A percentile compares a stretch with the other conserved stretches of the same genome.
Conservation (phyloP, 2,888 invertebrate species). For the Eupithecia pulchellata region DNA sequence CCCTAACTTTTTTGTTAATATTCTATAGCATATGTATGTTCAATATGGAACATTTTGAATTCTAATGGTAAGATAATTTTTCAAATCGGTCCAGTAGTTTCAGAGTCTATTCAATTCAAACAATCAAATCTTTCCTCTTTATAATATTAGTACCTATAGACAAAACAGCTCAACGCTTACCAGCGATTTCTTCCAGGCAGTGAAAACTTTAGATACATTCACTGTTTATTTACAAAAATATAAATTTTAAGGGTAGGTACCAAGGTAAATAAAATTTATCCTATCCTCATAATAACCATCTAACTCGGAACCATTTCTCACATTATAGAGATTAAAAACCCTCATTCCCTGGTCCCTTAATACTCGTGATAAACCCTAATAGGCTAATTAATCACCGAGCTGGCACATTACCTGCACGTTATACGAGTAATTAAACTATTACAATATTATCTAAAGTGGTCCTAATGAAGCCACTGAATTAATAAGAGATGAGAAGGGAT, state of each 20-base stretch:
- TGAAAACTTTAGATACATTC: too few relatives aligned
- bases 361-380: constrained; percentile 42
- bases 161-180: too few relatives aligned
- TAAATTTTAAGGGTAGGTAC: neutral
- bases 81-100: too few relatives aligned
- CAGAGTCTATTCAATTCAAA: too few relatives aligned
- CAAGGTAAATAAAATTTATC: neutral
- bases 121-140: too few relatives aligned
- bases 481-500: neutral
- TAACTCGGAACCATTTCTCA: constrained; percentile 35
- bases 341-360: constrained; percentile 34
- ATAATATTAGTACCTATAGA: too few relatives aligned
- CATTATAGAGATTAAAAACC: constrained; percentile 39
- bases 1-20: too few relatives aligned
- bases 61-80: too few relatives aligned
- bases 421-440: constrained; percentile 41
- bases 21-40: too few relatives aligned
- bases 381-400: constrained; percentile 42
- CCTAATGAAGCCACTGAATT: constrained; percentile 18
- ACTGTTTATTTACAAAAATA: neutral
- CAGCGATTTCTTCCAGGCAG: too few relatives aligned
- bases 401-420: constrained; percentile 39
- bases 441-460: constrained; percentile 27
- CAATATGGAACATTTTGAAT: too few relatives aligned
- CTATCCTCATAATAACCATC: constrained; percentile 10